Evolutionary conservation across 30 jellyfish, hydroid and myxozoan species (phyloP).

Genomic region (Euphysa ruthae): DNA sequence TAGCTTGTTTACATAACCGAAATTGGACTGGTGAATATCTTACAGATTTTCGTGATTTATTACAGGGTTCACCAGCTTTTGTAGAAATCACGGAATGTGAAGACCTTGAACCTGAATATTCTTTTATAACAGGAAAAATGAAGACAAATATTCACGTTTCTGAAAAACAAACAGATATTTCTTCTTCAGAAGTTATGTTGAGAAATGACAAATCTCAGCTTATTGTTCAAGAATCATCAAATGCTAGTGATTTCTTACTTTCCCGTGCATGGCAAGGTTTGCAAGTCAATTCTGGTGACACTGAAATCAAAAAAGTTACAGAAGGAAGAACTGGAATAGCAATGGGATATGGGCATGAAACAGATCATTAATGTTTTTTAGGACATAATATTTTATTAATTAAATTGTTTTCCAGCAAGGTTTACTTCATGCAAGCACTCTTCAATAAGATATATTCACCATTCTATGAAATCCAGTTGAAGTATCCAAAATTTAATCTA

Average conservation of each 20-base stretch:
- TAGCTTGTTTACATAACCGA: slow-evolving; percentile 83
- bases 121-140: slow-evolving; percentile 70
- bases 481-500: no score
- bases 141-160: slow-evolving; percentile 1
- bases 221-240: background rate
- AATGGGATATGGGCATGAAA: slow-evolving; percentile 62
- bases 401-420: no score
- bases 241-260: slow-evolving; percentile 29
- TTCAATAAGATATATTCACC: no score
- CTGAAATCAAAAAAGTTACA: slow-evolving; percentile 57
- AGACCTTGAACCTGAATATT: slow-evolving; percentile 73
- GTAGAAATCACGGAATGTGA: slow-evolving; percentile 24
- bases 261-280: slow-evolving; percentile 90
- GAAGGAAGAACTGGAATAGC: slow-evolving; percentile 96
- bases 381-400: no score
- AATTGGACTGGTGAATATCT: slow-evolving; percentile 94
- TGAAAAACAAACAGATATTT: background rate
- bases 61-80: slow-evolving; percentile 61
- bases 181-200: slow-evolving; percentile 5
- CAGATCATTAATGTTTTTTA: no score
- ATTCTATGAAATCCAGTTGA: no score
- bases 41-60: slow-evolving; percentile 75
- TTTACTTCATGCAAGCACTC: no score
- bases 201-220: background rate
- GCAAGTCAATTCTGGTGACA: slow-evolving; percentile 40